These are phyloP conservation scores for Fragum whitleyi DNA, from an alignment of 2,888 invertebrate genomes.

Conservation along the genomic window DNA sequence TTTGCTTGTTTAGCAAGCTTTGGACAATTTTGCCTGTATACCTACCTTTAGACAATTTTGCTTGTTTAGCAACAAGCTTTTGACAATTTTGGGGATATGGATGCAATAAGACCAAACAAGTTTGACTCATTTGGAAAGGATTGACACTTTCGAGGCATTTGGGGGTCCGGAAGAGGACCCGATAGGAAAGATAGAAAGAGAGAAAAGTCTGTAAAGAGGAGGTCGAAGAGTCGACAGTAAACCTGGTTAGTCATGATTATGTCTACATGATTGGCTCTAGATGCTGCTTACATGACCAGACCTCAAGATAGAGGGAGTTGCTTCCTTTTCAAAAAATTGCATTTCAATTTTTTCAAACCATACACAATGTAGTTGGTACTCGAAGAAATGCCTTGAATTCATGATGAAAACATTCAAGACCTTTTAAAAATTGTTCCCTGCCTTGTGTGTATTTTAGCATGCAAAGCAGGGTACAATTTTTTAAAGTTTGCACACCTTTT, in stretches of 20 bases:
- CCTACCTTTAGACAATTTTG: not conserved
- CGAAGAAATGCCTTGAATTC: no score
- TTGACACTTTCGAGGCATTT: slow-evolving; percentile 70
- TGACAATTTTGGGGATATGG: not conserved
- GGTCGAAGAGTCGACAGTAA: slow-evolving; percentile 57
- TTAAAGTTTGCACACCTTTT: no score
- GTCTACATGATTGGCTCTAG: slow-evolving; percentile 30
- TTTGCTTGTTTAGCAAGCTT: not conserved
- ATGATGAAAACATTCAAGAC: no score
- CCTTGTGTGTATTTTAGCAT: no score
- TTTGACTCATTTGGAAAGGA: slow-evolving; percentile 16
- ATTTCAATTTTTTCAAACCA: no score
- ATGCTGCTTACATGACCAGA: not conserved
- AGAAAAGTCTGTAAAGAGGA: slow-evolving; percentile 35
- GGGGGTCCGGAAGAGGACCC: slow-evolving; percentile 83
- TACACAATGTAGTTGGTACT: no score
- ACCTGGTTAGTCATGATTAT: slow-evolving; percentile 57
- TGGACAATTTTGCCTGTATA: not conserved
- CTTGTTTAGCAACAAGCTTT: not conserved
- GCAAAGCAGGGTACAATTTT: no score
- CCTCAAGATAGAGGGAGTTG: no score
- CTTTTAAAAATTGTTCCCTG: no score
- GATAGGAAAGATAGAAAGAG: slow-evolving; percentile 71
- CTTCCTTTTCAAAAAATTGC: no score
- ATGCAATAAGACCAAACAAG: slow-evolving; percentile 23